Base-by-base conservation (phyloP, 2,888 invertebrate species). In the Alentia gelatinosa region DNA sequence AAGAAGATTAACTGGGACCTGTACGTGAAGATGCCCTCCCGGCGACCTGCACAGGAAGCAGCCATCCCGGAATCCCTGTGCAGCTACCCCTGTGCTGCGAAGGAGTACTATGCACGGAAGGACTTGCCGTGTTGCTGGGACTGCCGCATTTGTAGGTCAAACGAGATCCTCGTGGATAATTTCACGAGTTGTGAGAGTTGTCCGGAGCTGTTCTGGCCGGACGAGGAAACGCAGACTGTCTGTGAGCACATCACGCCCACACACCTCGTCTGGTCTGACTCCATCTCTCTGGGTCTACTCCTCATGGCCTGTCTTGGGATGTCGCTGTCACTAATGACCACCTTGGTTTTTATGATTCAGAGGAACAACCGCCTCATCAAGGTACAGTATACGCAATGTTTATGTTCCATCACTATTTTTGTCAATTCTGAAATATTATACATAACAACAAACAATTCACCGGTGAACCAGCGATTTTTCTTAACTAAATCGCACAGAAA, bases 51-150 rank as follows among this genome's bases (percentile, higher is more conserved):
- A 1, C 30, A 35, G 79, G 47, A 19, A 19, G 42, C 56, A 33
- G n/a, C 3, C 39, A 91, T 91, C 12, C 91, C 92, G 33, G 83
- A 89, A 47, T 90, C 92, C 3, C 91, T 88, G 1, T 94, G 94
- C 91, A 92, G 93, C 47, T 89, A 89, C 30, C 79, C 90, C 19
- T 94, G 94, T 90, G 63, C 37, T 12, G 30, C 79, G 19, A 93
- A 93, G 0, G 90, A 93, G 63, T 91, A 92, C 75, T 90, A 91
- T 7, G 90, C 93, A 0, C 90, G 89, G 30, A 90, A 83, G 23
- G 92, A 92, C 40, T 92, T 91, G 0, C 75, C 68, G 33, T 94
- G 94, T 84, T 94, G 94, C 92, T 94, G 93, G 93, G 90, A 91
- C 40, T 94, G 94, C 89, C 74, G 90, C 19, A 26, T 63, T 26